These are phyloP conservation scores for Tridacna crocea DNA, from an alignment of 2,888 invertebrate species.

Conservation along the genomic window DNA sequence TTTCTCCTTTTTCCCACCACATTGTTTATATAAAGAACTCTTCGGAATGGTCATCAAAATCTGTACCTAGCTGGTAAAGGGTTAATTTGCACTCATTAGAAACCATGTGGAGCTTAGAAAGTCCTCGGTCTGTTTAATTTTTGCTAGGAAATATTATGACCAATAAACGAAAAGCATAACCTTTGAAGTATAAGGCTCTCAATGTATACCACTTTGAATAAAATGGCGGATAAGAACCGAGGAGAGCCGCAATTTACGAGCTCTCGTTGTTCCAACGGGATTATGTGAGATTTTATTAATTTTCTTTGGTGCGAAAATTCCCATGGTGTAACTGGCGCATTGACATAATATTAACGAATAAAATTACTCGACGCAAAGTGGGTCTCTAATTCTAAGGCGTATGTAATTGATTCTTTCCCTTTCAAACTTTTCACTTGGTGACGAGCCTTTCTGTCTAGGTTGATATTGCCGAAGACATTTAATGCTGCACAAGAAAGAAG, in stretches of 20 bases:
- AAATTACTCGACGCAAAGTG: conserved; percentile 19
- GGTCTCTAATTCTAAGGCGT: conserved; percentile 5
- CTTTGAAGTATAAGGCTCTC: conserved; percentile 16
- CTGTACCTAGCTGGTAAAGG: no score
- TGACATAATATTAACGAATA: conserved; percentile 23
- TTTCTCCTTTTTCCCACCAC: neutral
- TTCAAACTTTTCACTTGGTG: neutral
- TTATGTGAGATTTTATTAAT: conserved; percentile 21
- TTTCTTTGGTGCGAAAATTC: conserved; percentile 22
- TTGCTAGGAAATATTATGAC: conserved; percentile 17
- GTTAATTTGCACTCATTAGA: neutral
- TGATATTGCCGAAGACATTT: neutral
- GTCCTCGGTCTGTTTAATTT: neutral
- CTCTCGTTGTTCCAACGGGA: conserved; percentile 19
- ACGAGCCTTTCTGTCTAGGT: neutral
- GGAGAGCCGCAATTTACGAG: conserved; percentile 10
- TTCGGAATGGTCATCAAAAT: neutral
- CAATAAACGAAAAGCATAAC: neutral
- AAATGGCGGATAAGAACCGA: conserved; percentile 1
- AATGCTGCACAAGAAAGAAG: no score
- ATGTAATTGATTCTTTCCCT: conserved; percentile 4
- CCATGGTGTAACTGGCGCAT: conserved; percentile 17
- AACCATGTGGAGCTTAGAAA: neutral
- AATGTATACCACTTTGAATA: neutral
- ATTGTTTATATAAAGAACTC: neutral